Conservation (phyloP, 2,888 invertebrate species). For the Eilema depressum region DNA sequence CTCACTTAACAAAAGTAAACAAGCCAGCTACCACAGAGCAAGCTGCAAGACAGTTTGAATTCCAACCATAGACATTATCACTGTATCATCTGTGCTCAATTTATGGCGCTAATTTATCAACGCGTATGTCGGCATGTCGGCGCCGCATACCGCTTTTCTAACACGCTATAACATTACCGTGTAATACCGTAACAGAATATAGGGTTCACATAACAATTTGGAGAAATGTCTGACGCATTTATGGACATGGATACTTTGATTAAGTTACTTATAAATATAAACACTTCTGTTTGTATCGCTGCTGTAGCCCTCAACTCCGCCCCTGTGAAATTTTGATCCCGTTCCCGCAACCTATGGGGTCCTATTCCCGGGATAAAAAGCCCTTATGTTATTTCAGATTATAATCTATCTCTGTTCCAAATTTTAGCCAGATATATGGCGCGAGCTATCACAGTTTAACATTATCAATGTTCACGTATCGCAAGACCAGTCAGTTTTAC, state of each 20-base stretch:
- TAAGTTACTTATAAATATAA: neutral
- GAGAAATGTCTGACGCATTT: slow-evolving; percentile 1
- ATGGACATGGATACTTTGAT: neutral
- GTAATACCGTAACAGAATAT: slow-evolving; percentile 20
- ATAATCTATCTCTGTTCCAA: too few species aligned
- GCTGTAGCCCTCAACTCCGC: too few species aligned
- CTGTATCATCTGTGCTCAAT: slow-evolving; percentile 42
- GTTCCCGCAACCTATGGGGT: too few species aligned
- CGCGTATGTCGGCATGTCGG: slow-evolving; percentile 21
- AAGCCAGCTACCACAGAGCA: slow-evolving; percentile 14
- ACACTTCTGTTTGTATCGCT: neutral
- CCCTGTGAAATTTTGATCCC: too few species aligned
- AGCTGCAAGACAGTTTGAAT: slow-evolving; percentile 15
- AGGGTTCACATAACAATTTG: slow-evolving; percentile 8
- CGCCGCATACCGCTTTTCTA: slow-evolving; percentile 18
- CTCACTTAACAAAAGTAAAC: neutral
- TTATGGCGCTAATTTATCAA: slow-evolving; percentile 41
- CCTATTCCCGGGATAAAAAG: too few species aligned
- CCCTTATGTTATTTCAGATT: too few species aligned
- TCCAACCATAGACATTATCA: slow-evolving; percentile 34
- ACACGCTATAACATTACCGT: slow-evolving; percentile 13
- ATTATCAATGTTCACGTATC: too few species aligned
- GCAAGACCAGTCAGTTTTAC: too few species aligned
- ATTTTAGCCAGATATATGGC: too few species aligned
- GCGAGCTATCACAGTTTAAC: too few species aligned